phyloP scores from a whole-genome alignment of 2,113 vertebrate genomes.

The Channa argus region DNA sequence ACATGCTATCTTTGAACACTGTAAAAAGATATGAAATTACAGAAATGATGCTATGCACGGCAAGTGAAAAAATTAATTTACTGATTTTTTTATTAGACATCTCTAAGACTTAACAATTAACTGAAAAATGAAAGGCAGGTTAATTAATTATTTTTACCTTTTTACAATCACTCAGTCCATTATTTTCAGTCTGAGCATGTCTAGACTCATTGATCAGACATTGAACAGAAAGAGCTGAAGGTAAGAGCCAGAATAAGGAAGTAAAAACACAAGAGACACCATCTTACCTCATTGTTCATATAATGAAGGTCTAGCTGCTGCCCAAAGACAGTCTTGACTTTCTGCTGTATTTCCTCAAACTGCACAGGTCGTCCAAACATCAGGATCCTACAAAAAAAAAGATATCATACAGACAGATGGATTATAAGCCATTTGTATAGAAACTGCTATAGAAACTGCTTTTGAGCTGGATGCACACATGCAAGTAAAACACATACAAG shows the following conservation, averaged over 20 bases:
- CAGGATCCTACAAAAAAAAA: conserved; percentile 83
- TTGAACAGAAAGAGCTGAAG: not conserved
- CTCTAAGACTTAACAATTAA: too few relatives aligned
- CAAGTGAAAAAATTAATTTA: too few relatives aligned
- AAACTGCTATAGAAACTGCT: conserved; percentile 40
- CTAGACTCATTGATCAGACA: not conserved
- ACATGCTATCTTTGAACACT: too few relatives aligned
- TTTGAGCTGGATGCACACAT: conserved; percentile 26
- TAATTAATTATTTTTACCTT: too few relatives aligned
- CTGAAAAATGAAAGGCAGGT: too few relatives aligned
- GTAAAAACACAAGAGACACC: not conserved
- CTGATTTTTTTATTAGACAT: too few relatives aligned
- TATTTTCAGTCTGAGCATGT: not conserved
- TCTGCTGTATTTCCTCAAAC: conserved; percentile 93
- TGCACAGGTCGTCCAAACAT: conserved; percentile 91
- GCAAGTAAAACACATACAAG: conserved; percentile 40
- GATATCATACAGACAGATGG: conserved; percentile 28
- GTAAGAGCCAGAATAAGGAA: not conserved
- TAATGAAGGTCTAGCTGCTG: conserved; percentile 94
- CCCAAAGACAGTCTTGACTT: conserved; percentile 92
- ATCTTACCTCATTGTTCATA: conserved; percentile 94
- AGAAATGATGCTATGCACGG: too few relatives aligned
- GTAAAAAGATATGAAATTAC: too few relatives aligned
- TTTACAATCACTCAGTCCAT: not conserved
- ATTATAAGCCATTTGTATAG: conserved; percentile 23